Evolutionary conservation across 2,113 vertebrate genomes (phyloP).

Genomic region (Eulemur rufifrons): DNA sequence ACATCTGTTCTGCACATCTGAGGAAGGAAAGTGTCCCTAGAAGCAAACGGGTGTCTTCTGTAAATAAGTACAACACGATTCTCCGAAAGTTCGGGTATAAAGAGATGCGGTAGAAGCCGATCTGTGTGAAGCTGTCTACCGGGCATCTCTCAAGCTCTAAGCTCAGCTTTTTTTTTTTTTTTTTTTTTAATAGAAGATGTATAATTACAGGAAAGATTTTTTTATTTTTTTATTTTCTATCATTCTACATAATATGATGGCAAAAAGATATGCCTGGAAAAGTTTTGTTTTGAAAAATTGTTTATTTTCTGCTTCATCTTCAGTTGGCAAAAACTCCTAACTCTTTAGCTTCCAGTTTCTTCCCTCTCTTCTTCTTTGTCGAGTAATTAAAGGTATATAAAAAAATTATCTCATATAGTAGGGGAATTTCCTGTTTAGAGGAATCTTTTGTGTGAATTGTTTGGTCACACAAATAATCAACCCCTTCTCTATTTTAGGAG

Average conservation of each 20-base stretch:
- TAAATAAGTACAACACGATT: conserved; percentile 57
- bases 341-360: neutral
- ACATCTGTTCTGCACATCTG: neutral
- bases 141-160: conserved; percentile 52
- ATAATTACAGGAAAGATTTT: conserved; percentile 58
- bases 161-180: conserved; percentile 47
- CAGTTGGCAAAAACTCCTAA: conserved; percentile 23
- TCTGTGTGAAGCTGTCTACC: neutral
- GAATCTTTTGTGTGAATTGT: neutral
- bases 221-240: conserved; percentile 67
- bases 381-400: conserved; percentile 11
- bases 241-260: conserved; percentile 46
- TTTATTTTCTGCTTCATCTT: conserved; percentile 52
- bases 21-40: neutral
- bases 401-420: neutral
- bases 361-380: neutral
- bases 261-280: conserved; percentile 39
- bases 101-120: neutral
- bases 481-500: neutral
- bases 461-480: neutral
- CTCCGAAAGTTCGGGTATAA: conserved; percentile 24
- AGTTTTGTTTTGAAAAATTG: conserved; percentile 31
- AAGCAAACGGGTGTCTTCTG: conserved; percentile 18
- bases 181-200: conserved; percentile 19
- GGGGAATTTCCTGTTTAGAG: neutral